Conservation (phyloP, 2,888 invertebrate species). For the Nineta flava region DNA sequence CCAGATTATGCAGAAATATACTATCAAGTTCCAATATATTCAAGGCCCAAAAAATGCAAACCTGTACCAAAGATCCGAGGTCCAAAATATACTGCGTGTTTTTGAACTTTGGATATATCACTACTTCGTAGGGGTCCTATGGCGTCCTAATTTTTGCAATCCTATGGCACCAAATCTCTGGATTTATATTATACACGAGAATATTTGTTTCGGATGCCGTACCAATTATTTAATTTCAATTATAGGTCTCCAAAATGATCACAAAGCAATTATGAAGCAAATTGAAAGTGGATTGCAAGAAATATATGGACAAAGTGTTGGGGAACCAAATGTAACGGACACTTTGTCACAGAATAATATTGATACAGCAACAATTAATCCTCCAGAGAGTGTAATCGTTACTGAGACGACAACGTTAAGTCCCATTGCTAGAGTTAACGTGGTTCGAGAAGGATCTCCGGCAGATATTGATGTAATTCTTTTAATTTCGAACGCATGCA, state of each 20-base stretch:
- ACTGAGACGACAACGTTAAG: not conserved
- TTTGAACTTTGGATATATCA: too few relatives aligned
- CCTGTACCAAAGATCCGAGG: too few relatives aligned
- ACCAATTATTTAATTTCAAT: constrained; percentile 19
- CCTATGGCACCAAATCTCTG: too few relatives aligned
- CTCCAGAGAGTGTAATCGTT: not conserved
- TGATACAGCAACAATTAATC: constrained; percentile 3
- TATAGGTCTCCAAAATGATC: constrained; percentile 75
- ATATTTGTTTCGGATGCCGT: not conserved
- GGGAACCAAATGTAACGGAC: not conserved
- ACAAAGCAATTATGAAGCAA: constrained; percentile 63
- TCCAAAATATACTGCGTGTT: too few relatives aligned
- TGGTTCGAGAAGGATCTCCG: constrained; percentile 62
- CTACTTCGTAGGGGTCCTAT: too few relatives aligned
- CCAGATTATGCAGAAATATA: too few relatives aligned
- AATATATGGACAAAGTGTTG: constrained; percentile 30
- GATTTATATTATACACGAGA: not conserved
- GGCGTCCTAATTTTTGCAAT: too few relatives aligned
- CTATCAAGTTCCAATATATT: too few relatives aligned
- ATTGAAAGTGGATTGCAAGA: constrained; percentile 64
- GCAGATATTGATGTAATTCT: constrained; percentile 60
- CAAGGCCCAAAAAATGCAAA: too few relatives aligned
- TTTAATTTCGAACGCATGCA: not conserved
- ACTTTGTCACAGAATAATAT: constrained; percentile 7
- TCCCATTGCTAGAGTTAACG: constrained; percentile 54